Conservation (phyloP, 2,888 invertebrate genomes). For the Drosophila testacea region DNA sequence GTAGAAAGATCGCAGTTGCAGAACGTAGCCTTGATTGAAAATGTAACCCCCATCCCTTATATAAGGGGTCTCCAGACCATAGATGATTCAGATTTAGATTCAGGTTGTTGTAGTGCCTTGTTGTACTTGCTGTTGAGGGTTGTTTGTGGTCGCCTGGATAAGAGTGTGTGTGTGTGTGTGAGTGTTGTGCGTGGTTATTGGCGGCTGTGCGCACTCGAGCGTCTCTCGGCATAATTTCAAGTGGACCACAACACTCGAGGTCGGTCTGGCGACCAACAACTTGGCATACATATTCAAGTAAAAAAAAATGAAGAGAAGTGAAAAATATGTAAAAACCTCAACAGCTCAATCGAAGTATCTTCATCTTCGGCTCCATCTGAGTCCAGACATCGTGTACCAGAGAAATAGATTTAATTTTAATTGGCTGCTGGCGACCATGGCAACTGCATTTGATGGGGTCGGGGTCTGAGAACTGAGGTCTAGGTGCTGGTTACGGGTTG, state of each 20-base stretch:
- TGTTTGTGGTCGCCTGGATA: constrained; percentile 70
- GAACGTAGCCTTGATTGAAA: constrained; percentile 68
- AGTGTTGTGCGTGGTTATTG: constrained; percentile 70
- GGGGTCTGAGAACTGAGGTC: not conserved
- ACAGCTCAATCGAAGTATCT: constrained; percentile 24
- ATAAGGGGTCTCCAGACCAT: constrained; percentile 16
- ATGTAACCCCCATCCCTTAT: constrained; percentile 45
- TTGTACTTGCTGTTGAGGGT: constrained; percentile 62
- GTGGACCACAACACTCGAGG: constrained; percentile 76
- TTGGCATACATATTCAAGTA: constrained; percentile 39
- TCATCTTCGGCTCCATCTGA: constrained; percentile 23
- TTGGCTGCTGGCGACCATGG: constrained; percentile 63
- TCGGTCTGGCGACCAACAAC: constrained; percentile 39
- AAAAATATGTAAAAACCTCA: constrained; percentile 12
- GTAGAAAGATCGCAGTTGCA: constrained; percentile 69
- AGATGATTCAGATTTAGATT: constrained; percentile 22
- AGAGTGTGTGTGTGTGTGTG: constrained; percentile 42
- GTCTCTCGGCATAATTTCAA: constrained; percentile 78
- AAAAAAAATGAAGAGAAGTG: not conserved
- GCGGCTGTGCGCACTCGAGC: constrained; percentile 79
- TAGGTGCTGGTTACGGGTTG: constrained; percentile 22
- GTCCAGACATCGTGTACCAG: not conserved
- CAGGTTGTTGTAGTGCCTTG: constrained; percentile 50
- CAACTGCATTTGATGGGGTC: constrained; percentile 28
- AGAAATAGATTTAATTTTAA: constrained; percentile 55